Base-by-base conservation (phyloP, 2,797 vertebrate species). In the Dicrostonyx torquatus region DNA sequence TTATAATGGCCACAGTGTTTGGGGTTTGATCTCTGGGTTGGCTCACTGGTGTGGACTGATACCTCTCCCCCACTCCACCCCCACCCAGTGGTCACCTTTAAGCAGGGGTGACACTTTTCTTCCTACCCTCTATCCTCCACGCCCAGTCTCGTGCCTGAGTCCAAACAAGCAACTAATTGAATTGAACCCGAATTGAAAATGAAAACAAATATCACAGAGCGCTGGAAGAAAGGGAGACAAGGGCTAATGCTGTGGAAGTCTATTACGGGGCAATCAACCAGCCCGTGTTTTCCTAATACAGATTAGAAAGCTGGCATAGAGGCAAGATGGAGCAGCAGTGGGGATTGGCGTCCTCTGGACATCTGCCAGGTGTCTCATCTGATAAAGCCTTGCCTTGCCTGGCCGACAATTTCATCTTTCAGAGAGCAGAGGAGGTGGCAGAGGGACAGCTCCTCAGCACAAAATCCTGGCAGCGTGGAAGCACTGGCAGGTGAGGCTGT, bases 261-360 rank as follows among this genome's bases (percentile, higher is more conserved):
- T 93, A 94, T 97, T 96, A 96, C n/a, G 9, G 89, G 80, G 91
- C 90, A 94, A 95, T 96, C 94, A 95, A 94, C 53, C 97, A 96
- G 96, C 89, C 96, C 55, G 0, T 96, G 96, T 87, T 96, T 95
- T 77, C 88, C 91, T 97, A 92, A 95, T 66, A 87, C 89, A 87
- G 95, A 97, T 94, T 86, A 96, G 53, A 87, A 45, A 95, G 10
- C 89, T 79, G 87, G 97, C 91, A 13, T 79, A 1, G 87, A 85
- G 89, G 93, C 95, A 84, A 86, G 92, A 26, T 15, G 0, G 89
- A 77, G 82, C 91, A 34, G 78, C 87, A 1, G 82, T 14, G 78
- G 96, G 95, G 87, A 93, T 70, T 55, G 73, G 1, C 34, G 2
- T 87, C 95, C 95, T 94, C 95, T 6, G 94, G 95, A 96, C 96